Evolutionary conservation across 2,797 vertebrate genomes (phyloP).

Genomic region (Pseudochirops corinnae): DNA sequence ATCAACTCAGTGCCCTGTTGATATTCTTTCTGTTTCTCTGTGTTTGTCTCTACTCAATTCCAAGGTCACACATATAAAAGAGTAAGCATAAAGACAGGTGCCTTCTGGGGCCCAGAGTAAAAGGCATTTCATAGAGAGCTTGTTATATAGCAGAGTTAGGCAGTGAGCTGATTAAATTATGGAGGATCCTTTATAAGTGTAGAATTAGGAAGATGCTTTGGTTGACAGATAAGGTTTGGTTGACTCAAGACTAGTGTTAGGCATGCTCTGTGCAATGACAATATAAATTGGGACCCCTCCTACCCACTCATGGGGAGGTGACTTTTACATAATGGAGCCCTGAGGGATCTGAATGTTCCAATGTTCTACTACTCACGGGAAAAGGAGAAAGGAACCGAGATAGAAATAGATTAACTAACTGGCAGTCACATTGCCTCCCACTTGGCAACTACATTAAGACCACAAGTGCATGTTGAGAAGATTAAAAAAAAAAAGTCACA

Average conservation of each 20-base stretch:
- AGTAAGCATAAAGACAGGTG: slow-evolving; percentile 7
- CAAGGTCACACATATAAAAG: slow-evolving; percentile 7
- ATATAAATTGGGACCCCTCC: not conserved
- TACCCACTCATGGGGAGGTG: not conserved
- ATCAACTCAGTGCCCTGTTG: not conserved
- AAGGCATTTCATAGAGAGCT: not conserved
- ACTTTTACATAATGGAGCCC: not conserved
- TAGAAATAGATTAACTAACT: slow-evolving; percentile 17
- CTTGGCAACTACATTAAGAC: slow-evolving; percentile 45
- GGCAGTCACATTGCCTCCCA: slow-evolving; percentile 14
- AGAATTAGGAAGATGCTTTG: slow-evolving; percentile 14
- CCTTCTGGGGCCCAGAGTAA: not conserved
- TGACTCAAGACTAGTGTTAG: slow-evolving; percentile 17
- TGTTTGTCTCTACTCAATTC: slow-evolving; percentile 3
- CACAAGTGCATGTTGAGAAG: not conserved
- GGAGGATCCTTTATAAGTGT: not conserved
- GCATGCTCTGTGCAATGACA: not conserved
- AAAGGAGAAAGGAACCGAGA: not conserved
- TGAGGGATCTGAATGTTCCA: not conserved
- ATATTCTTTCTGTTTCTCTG: slow-evolving; percentile 3
- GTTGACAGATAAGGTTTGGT: slow-evolving; percentile 15
- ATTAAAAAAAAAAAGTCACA: slow-evolving; percentile 24
- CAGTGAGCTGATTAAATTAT: slow-evolving; percentile 10
- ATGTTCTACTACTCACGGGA: slow-evolving; percentile 15
- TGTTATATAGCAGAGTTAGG: not conserved